Evolutionary conservation across 2,888 invertebrate species (phyloP).

Genomic region (Orchesellides sinensis): DNA sequence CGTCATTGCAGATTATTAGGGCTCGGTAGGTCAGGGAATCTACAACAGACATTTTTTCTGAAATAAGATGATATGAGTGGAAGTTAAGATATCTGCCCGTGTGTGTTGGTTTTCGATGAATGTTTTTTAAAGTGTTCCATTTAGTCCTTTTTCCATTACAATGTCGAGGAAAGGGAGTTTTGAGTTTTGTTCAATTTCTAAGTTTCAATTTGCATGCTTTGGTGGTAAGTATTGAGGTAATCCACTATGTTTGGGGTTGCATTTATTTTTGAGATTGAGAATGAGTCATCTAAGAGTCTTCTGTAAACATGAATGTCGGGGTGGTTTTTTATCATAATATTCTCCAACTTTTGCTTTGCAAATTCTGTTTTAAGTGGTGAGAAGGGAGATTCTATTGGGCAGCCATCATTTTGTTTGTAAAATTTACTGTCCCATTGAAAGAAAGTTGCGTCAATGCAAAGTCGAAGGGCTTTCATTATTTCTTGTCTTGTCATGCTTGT

Average conservation of each 20-base stretch:
- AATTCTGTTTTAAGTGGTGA: conserved; percentile 9
- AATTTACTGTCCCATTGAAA: background rate
- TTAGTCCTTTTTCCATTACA: too few relatives aligned
- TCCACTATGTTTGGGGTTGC: too few relatives aligned
- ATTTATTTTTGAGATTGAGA: too few relatives aligned
- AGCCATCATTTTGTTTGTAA: background rate
- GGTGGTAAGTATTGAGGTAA: conserved; percentile 30
- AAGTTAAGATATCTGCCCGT: conserved; percentile 24
- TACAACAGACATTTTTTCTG: conserved; percentile 33
- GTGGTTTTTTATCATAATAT: background rate
- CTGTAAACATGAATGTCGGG: too few relatives aligned
- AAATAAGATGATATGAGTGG: conserved; percentile 17
- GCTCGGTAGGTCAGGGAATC: conserved; percentile 4
- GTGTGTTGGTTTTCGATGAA: too few relatives aligned
- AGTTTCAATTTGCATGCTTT: conserved; percentile 7
- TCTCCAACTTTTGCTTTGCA: conserved; percentile 3
- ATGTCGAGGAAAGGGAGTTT: too few relatives aligned
- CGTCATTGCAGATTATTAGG: background rate
- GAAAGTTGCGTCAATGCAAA: background rate
- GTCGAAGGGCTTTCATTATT: background rate
- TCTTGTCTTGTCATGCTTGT: background rate
- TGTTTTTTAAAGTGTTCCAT: too few relatives aligned
- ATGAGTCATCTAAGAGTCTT: too few relatives aligned
- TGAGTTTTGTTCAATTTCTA: too few relatives aligned
- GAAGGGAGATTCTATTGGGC: conserved; percentile 7